A percentile compares a stretch with the other conserved stretches of the same genome.
Conservation (phyloP, 2,888 invertebrate genomes). For the Lagria hirta region DNA sequence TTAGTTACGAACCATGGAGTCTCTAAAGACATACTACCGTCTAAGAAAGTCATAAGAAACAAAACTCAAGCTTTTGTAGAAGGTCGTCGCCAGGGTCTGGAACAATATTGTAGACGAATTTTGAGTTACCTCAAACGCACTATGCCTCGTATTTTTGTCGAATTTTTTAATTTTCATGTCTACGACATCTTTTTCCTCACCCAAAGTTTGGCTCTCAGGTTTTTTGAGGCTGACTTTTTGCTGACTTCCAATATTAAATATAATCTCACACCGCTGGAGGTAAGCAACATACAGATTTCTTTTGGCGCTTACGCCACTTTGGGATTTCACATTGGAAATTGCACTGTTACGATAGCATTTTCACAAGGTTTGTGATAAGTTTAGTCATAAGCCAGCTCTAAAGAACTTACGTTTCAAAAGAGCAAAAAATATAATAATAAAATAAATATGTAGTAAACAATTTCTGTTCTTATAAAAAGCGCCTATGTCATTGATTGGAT, state of each 20-base stretch:
- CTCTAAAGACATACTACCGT: slow-evolving; percentile 83
- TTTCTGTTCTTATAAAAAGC: no score
- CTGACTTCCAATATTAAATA: slow-evolving; percentile 63
- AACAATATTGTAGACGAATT: slow-evolving; percentile 77
- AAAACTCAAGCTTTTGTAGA: slow-evolving; percentile 86
- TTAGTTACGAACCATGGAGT: slow-evolving; percentile 80
- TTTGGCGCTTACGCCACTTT: no score
- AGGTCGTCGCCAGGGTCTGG: slow-evolving; percentile 75
- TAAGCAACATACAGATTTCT: no score
- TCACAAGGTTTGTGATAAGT: no score
- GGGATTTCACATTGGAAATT: no score
- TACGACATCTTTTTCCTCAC: slow-evolving; percentile 88
- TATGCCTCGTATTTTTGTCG: slow-evolving; percentile 78
- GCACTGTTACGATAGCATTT: no score
- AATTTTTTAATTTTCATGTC: slow-evolving; percentile 84
- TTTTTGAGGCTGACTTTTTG: slow-evolving; percentile 73
- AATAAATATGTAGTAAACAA: no score
- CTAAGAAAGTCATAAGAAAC: slow-evolving; percentile 91
- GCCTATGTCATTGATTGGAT: no score
- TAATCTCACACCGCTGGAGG: slow-evolving; percentile 78
- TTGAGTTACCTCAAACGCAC: slow-evolving; percentile 74
- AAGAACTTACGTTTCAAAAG: no score
- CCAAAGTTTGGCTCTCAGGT: slow-evolving; percentile 77
- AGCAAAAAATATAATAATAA: no score
- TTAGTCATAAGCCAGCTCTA: no score